phyloP scores from a whole-genome alignment of 2,797 vertebrate species.

The Hemibagrus guttatus region DNA sequence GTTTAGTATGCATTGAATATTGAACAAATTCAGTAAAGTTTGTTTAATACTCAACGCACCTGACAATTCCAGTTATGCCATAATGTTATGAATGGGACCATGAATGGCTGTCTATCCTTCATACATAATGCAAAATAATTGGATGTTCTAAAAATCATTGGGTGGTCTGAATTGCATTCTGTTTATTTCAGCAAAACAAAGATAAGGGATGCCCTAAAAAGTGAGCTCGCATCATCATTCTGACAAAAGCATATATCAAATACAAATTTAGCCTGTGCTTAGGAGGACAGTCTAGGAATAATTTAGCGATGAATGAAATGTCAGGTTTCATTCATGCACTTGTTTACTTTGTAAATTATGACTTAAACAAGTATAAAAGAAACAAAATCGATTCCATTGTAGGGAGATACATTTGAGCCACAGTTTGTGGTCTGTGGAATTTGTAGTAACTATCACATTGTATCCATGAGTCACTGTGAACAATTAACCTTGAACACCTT shows the following conservation, averaged over 20 bases:
- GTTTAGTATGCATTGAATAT: too few relatives aligned
- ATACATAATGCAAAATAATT: conserved; percentile 11
- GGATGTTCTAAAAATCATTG: neutral
- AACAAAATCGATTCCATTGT: conserved; percentile 11
- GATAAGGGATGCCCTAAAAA: conserved; percentile 5
- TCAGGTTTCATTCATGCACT: neutral
- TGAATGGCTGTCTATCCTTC: conserved; percentile 1
- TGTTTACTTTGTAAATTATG: conserved; percentile 3
- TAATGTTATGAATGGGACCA: neutral
- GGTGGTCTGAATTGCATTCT: neutral
- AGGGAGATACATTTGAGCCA: neutral
- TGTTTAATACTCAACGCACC: neutral
- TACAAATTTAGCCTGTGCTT: neutral
- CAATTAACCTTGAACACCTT: conserved; percentile 52
- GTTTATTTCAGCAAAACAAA: neutral
- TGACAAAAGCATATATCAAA: conserved; percentile 10
- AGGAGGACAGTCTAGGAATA: neutral
- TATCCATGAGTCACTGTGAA: conserved; percentile 21
- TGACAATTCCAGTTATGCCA: neutral
- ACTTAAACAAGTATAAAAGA: neutral
- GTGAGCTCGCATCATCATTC: neutral
- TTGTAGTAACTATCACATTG: conserved; percentile 25
- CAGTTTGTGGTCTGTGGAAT: conserved; percentile 20
- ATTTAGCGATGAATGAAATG: neutral
- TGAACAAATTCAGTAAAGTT: neutral